Conservation (phyloP, 2,888 invertebrate genomes). For the Agrochola circellaris region DNA sequence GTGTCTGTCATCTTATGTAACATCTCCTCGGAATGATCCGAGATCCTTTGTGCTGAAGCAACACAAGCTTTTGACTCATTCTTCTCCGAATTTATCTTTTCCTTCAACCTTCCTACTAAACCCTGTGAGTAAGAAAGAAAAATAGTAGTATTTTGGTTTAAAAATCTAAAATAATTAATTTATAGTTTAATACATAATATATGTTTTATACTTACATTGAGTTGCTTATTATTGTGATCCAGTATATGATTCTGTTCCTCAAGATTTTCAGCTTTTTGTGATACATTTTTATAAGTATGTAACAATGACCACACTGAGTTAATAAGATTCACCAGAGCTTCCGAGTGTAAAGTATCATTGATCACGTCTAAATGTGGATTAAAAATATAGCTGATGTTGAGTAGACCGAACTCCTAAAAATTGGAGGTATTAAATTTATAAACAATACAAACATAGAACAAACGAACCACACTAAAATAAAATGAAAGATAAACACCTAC, state of each 20-base stretch:
- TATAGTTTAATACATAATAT: neutral
- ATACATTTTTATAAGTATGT: conserved; percentile 80
- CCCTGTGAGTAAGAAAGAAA: conserved; percentile 71
- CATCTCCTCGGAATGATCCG: conserved; percentile 83
- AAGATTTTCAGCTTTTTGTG: conserved; percentile 78
- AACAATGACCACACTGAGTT: conserved; percentile 84
- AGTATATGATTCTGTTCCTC: conserved; percentile 82
- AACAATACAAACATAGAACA: neutral
- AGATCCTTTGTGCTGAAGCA: conserved; percentile 84
- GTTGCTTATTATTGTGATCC: conserved; percentile 83
- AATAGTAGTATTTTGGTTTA: too few relatives aligned
- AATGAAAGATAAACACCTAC: conserved; percentile 67
- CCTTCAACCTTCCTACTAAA: conserved; percentile 76
- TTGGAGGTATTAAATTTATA: neutral
- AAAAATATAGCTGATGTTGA: conserved; percentile 83
- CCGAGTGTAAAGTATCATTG: conserved; percentile 72
- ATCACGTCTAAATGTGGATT: conserved; percentile 84
- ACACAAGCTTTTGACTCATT: conserved; percentile 86
- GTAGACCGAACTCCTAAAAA: conserved; percentile 83
- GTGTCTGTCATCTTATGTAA: conserved; percentile 78
- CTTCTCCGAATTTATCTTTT: conserved; percentile 79
- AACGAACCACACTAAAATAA: neutral
- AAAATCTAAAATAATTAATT: neutral
- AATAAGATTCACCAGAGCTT: conserved; percentile 82
- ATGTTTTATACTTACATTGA: conserved; percentile 80